These are phyloP conservation scores for Orthosia incerta DNA, from an alignment of 2,888 invertebrate genomes.

Conservation along the genomic window DNA sequence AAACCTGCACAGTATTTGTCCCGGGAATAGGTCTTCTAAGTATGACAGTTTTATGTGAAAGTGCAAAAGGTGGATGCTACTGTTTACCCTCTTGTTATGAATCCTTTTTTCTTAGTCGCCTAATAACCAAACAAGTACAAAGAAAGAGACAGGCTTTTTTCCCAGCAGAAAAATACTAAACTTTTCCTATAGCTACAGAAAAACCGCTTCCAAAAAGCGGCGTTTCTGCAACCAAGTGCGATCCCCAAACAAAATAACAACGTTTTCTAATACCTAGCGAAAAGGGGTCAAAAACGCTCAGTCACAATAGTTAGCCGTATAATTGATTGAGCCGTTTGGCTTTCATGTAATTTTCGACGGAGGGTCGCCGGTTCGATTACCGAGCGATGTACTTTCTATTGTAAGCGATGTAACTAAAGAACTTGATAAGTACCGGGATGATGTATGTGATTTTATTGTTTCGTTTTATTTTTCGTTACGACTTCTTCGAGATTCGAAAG, in stretches of 20 bases:
- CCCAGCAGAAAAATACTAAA: not conserved
- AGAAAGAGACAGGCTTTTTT: not conserved
- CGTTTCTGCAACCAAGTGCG: slow-evolving; percentile 51
- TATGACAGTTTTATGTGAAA: too few species aligned
- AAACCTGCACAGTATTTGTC: too few species aligned
- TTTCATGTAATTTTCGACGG: slow-evolving; percentile 60
- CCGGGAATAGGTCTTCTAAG: too few species aligned
- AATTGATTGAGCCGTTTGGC: slow-evolving; percentile 74
- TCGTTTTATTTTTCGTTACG: not conserved
- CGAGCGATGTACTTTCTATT: slow-evolving; percentile 51
- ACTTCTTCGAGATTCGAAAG: not conserved
- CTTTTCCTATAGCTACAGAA: not conserved
- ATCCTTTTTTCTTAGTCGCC: too few species aligned
- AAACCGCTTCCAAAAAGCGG: slow-evolving; percentile 29
- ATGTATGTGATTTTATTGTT: slow-evolving; percentile 15
- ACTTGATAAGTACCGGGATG: slow-evolving; percentile 36
- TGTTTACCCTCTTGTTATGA: not conserved
- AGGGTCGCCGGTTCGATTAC: slow-evolving; percentile 64
- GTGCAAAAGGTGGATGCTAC: too few species aligned
- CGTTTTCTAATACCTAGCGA: slow-evolving; percentile 58
- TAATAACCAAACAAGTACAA: not conserved
- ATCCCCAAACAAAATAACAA: slow-evolving; percentile 59
- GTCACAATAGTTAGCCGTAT: slow-evolving; percentile 77
- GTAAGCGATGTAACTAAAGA: slow-evolving; percentile 38
- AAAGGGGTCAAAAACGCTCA: slow-evolving; percentile 75